phyloP scores from a whole-genome alignment of 2,797 vertebrate species.

The Diglossa cyanea region DNA sequence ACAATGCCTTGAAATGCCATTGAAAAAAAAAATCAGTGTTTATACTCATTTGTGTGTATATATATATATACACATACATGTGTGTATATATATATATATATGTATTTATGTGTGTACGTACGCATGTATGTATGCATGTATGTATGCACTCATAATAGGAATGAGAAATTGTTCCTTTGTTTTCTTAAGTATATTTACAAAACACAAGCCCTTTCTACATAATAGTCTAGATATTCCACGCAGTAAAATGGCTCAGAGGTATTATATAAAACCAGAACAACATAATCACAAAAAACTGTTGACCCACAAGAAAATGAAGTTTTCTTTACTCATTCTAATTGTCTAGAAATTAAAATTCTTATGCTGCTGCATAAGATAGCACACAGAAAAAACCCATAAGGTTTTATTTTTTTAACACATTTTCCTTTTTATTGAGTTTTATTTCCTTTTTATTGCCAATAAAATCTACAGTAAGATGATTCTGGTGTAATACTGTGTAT shows the following conservation, averaged over 20 bases:
- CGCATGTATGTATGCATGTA: too few relatives aligned
- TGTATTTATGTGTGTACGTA: background rate
- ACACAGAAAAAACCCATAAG: background rate
- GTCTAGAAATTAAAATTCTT: background rate
- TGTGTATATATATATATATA: accelerated
- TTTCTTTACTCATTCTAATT: background rate
- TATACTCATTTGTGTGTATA: background rate
- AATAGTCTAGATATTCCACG: background rate
- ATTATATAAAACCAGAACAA: background rate
- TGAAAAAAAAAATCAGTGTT: background rate
- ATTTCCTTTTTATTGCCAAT: constrained; percentile 30
- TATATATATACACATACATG: accelerated
- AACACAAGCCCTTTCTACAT: background rate
- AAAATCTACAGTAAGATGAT: background rate
- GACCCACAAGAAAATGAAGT: background rate
- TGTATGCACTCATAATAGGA: background rate
- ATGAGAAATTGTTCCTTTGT: background rate
- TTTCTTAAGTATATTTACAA: background rate
- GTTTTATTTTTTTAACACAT: background rate
- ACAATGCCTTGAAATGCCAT: background rate
- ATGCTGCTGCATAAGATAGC: background rate
- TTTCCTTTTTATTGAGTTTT: constrained; percentile 21
- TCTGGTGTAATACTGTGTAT: background rate
- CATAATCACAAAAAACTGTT: background rate
- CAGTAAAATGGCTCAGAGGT: background rate